Conservation (phyloP, 2,888 invertebrate species). For the Sphaeridia pumilis region DNA sequence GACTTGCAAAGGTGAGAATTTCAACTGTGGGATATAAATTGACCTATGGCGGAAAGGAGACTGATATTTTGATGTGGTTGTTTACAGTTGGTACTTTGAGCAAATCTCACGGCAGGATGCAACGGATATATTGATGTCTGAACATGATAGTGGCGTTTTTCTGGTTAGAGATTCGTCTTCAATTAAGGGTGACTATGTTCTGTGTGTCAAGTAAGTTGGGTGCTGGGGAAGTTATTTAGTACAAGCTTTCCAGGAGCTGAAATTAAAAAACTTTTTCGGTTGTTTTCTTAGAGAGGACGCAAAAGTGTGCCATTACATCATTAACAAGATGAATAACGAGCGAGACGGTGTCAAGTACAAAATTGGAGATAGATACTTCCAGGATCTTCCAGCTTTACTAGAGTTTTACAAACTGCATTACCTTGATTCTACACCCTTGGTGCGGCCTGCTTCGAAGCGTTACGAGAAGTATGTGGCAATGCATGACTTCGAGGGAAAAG, state of each 20-base stretch:
- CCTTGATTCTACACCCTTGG: conserved; percentile 87
- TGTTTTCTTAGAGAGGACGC: conserved; percentile 66
- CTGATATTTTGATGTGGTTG: conserved; percentile 13
- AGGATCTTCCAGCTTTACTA: conserved; percentile 77
- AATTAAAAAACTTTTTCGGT: neutral
- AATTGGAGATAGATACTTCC: conserved; percentile 90
- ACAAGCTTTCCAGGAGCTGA: too few species aligned
- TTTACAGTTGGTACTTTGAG: conserved; percentile 89
- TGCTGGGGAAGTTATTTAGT: too few species aligned
- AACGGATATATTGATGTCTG: conserved; percentile 76
- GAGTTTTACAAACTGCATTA: conserved; percentile 93
- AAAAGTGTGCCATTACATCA: conserved; percentile 94
- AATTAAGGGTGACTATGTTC: conserved; percentile 82
- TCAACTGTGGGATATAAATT: too few species aligned
- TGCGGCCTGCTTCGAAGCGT: conserved; percentile 64
- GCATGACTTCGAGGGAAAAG: conserved; percentile 86
- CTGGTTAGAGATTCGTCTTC: conserved; percentile 87
- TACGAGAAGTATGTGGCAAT: conserved; percentile 79
- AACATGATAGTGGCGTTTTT: conserved; percentile 87
- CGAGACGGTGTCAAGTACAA: conserved; percentile 56
- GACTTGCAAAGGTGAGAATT: too few species aligned
- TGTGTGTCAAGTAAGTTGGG: conserved; percentile 72
- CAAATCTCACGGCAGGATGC: conserved; percentile 84
- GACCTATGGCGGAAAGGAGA: too few species aligned
- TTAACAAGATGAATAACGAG: conserved; percentile 68